A percentile compares a stretch with the other conserved stretches of the same genome.
These are phyloP conservation scores for Linnaemya vulpina DNA, from an alignment of 2,888 invertebrate species.

Conservation along the genomic window DNA sequence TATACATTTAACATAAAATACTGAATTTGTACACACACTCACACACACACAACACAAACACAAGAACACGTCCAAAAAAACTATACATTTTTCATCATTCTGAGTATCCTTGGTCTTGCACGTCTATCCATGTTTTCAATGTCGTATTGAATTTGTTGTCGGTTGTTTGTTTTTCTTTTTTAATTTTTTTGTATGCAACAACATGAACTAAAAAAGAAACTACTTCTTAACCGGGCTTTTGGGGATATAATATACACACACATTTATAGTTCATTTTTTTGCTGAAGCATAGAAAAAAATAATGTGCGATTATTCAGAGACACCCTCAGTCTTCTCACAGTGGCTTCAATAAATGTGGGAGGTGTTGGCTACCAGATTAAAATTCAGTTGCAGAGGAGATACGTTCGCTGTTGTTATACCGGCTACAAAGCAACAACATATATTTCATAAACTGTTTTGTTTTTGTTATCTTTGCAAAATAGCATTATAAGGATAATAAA, in stretches of 20 bases:
- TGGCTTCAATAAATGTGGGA: background rate
- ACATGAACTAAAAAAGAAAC: conserved; percentile 49
- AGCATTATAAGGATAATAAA: conserved; percentile 53
- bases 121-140: conserved; percentile 76
- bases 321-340: background rate
- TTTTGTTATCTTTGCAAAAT: conserved; percentile 22
- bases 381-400: conserved; percentile 39
- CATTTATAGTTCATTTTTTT: background rate
- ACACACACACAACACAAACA: background rate
- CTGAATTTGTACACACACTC: conserved; percentile 1
- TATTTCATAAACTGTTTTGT: background rate
- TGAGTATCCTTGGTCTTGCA: conserved; percentile 67
- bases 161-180: conserved; percentile 65
- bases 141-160: conserved; percentile 80
- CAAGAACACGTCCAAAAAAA: conserved; percentile 12
- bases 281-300: conserved; percentile 22
- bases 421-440: conserved; percentile 13
- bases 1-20: conserved; percentile 51
- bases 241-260: conserved; percentile 16
- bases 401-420: background rate
- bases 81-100: conserved; percentile 45
- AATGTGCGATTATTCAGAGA: conserved; percentile 32
- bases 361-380: background rate
- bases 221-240: conserved; percentile 57
- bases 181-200: conserved; percentile 45